These are phyloP conservation scores for Silurus asotus DNA, from an alignment of 2,113 vertebrate species.

Conservation along the genomic window DNA sequence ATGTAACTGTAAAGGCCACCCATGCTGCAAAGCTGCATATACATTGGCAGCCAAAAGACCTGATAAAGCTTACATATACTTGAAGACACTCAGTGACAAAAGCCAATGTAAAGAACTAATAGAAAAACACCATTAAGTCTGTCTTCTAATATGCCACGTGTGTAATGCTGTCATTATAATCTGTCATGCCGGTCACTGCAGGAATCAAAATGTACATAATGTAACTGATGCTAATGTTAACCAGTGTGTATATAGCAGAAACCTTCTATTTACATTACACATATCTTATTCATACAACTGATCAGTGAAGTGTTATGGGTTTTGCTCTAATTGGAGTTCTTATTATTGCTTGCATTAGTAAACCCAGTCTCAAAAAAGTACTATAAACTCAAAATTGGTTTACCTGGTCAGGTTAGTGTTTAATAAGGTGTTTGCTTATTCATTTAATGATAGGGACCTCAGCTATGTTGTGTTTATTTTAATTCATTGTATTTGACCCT, in stretches of 20 bases:
- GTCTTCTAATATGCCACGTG: constrained; percentile 20
- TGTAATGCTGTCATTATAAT: constrained; percentile 30
- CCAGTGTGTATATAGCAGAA: constrained; percentile 33
- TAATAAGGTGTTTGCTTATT: not conserved
- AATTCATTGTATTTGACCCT: not conserved
- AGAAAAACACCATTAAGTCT: constrained; percentile 16
- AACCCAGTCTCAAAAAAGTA: not conserved
- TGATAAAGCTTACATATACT: constrained; percentile 33
- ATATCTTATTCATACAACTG: no score
- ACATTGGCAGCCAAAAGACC: constrained; percentile 16
- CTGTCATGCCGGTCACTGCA: not conserved
- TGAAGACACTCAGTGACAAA: constrained; percentile 13
- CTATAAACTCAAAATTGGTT: not conserved
- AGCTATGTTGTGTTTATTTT: not conserved
- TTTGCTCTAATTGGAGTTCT: not conserved
- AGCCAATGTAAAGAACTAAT: not conserved
- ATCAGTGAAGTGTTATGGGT: no score
- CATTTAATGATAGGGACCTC: not conserved
- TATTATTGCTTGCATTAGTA: not conserved
- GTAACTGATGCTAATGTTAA: constrained; percentile 57
- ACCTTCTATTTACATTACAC: not conserved
- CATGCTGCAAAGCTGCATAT: not conserved
- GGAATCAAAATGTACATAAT: constrained; percentile 28
- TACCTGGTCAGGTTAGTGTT: not conserved
- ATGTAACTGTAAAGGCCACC: constrained; percentile 33